phyloP scores from a whole-genome alignment of 2,797 vertebrate genomes.

The Enteromius afrohamiltoni region DNA sequence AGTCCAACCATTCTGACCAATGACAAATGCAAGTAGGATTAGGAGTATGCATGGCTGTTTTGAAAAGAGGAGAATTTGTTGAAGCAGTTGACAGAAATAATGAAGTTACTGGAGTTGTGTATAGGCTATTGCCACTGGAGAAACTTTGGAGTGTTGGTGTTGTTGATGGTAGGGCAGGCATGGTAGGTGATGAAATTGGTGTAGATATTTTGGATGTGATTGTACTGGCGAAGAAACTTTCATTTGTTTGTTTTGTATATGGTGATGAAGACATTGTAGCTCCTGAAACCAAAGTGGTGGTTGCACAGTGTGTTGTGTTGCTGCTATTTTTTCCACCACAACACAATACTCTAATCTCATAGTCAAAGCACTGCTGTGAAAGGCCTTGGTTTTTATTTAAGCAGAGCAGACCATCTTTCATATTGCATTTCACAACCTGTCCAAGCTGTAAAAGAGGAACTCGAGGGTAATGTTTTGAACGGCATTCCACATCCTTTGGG shows the following conservation, averaged over 20 bases:
- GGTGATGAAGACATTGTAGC: not conserved
- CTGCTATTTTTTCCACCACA: constrained; percentile 20
- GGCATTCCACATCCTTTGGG: constrained; percentile 35
- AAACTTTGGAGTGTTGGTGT: not conserved
- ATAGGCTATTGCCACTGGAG: not conserved
- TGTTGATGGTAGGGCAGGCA: not conserved
- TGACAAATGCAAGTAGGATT: constrained; percentile 1
- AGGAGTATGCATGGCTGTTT: not conserved
- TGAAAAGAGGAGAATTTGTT: not conserved
- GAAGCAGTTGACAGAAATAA: not conserved
- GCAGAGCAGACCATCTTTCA: constrained; percentile 36
- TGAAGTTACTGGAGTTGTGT: not conserved
- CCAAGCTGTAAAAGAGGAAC: constrained; percentile 42
- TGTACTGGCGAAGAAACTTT: not conserved
- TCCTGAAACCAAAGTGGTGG: not conserved
- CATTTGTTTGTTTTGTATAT: not conserved
- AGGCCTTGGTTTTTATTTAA: constrained; percentile 47
- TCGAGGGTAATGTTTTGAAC: constrained; percentile 43
- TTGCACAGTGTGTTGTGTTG: not conserved
- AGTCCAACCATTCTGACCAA: constrained; percentile 53
- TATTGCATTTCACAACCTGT: constrained; percentile 44
- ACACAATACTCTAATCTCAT: constrained; percentile 50
- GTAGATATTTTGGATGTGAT: not conserved
- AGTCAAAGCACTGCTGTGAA: constrained; percentile 43
- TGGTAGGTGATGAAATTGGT: not conserved